Evolutionary conservation across 1,140 invertebrate species (phyloP), one percentile per base, ranked within the genome.

Genomic region (Caenorhabditis tropicalis): DNA sequence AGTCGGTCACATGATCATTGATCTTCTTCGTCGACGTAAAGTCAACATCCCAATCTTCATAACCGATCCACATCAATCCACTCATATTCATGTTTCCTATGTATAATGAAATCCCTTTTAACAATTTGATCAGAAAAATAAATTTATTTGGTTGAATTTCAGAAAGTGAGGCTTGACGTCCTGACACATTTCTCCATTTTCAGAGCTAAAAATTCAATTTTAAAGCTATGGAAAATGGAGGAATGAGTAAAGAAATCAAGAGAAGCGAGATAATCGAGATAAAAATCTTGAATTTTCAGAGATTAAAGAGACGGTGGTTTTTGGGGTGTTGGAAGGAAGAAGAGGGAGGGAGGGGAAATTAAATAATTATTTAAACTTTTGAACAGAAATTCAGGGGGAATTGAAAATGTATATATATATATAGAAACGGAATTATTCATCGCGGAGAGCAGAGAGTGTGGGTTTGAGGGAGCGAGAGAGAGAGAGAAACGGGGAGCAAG

Each of bases 361-460:
- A 74, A 74, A 74, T 74, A 21, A 43, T 74, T 65, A 65, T 15
- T 36, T 33, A 19, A 19, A 6, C 15, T 51, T 51, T 15, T 15
- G 15, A 19, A 51, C 12, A 19, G 53, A 27, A 24, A 56, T 2
- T 43, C 39, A 56, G 9, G 29, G 10, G 2, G 21, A 56, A 29
- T 56, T 56, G 21, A 27, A 56, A 56, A 19, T 46, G 49, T 10
- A 10, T 27, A 10, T 27, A 24, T 43, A 43, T 43, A 43, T 43
- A 43, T 43, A 43, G 5, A 43, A 43, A 43, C 39, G 65, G 65
- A 74, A 74, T 74, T 74, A n/a, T 74, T 74, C 65, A 74, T 65
- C 58, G 58, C 29, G 53, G 29, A 51, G 49, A 51, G 21, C 19
- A 9, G 15, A n/a, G n/a, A n/a, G n/a, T n/a, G n/a, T n/a, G n/a